These are phyloP conservation scores for Euura saliciscinereae DNA, from an alignment of 1,140 invertebrate genomes.

Conservation along the genomic window DNA sequence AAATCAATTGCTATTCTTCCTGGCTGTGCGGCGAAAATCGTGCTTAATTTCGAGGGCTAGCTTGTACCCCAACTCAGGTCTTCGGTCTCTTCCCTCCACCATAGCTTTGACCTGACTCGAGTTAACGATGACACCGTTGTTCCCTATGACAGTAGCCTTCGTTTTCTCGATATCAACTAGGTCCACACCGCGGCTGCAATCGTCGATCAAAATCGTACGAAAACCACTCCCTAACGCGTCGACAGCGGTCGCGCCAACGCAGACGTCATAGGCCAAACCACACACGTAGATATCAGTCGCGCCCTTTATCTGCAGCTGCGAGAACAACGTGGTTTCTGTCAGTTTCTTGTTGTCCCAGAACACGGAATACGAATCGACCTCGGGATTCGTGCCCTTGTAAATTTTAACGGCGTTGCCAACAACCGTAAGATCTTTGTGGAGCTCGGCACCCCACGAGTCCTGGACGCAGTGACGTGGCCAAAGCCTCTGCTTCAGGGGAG, in stretches of 20 bases:
- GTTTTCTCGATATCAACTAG: slow-evolving; percentile 83
- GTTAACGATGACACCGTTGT: slow-evolving; percentile 80
- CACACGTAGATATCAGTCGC: slow-evolving; percentile 95
- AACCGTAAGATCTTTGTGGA: slow-evolving; percentile 89
- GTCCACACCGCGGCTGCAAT: slow-evolving; percentile 89
- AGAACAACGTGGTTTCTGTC: slow-evolving; percentile 83
- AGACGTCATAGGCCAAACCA: slow-evolving; percentile 95
- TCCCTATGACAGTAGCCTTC: slow-evolving; percentile 74
- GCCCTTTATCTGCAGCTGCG: slow-evolving; percentile 77
- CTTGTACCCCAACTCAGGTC: slow-evolving; percentile 87
- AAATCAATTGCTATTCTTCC: neutral
- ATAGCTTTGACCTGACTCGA: slow-evolving; percentile 80
- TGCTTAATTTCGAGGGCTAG: slow-evolving; percentile 80
- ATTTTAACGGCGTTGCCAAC: slow-evolving; percentile 80
- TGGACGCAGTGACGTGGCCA: slow-evolving; percentile 97
- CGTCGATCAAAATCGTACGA: slow-evolving; percentile 87
- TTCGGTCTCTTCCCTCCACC: slow-evolving; percentile 84
- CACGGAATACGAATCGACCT: slow-evolving; percentile 96
- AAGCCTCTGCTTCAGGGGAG: slow-evolving; percentile 81
- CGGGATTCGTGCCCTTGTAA: slow-evolving; percentile 92
- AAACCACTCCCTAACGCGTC: slow-evolving; percentile 89
- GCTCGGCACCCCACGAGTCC: slow-evolving; percentile 90
- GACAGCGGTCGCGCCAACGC: slow-evolving; percentile 88
- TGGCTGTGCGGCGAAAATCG: neutral
- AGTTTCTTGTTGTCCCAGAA: slow-evolving; percentile 97